Conservation (phyloP, 2,113 vertebrate genomes). For the Lasiurus cinereus region DNA sequence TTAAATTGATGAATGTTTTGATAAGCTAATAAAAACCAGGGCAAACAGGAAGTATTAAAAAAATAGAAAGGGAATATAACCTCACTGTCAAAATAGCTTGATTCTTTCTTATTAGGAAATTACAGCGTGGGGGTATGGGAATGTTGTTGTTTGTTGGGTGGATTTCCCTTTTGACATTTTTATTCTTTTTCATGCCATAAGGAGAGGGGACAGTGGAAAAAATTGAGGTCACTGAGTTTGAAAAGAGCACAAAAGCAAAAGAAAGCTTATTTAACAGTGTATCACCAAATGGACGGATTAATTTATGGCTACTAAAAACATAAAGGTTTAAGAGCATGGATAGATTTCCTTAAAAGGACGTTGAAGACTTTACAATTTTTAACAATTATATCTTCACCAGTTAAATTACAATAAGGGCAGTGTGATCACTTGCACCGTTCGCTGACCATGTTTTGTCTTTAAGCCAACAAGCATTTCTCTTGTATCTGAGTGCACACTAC, state of each 20-base stretch:
- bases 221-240: slow-evolving; percentile 47
- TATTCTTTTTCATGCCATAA: not conserved
- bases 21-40: slow-evolving; percentile 47
- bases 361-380: slow-evolving; percentile 26
- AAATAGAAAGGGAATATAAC: not conserved
- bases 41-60: not conserved
- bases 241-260: slow-evolving; percentile 44
- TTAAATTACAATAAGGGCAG: not conserved
- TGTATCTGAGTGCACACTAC: no score
- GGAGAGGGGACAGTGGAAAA: not conserved
- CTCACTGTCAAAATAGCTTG: not conserved
- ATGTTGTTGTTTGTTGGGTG: not conserved
- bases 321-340: not conserved
- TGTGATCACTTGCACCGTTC: not conserved
- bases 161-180: slow-evolving; percentile 55
- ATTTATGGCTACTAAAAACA: slow-evolving; percentile 20
- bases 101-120: not conserved
- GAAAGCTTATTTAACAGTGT: not conserved
- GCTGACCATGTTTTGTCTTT: not conserved
- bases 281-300: not conserved
- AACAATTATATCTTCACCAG: not conserved
- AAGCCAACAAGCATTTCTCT: not conserved
- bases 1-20: slow-evolving; percentile 46
- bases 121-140: not conserved
- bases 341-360: not conserved